A percentile compares a stretch with the other conserved stretches of the same genome.
Evolutionary conservation across 2,797 vertebrate species (phyloP).

Genomic region (Jordanella pulchra): DNA sequence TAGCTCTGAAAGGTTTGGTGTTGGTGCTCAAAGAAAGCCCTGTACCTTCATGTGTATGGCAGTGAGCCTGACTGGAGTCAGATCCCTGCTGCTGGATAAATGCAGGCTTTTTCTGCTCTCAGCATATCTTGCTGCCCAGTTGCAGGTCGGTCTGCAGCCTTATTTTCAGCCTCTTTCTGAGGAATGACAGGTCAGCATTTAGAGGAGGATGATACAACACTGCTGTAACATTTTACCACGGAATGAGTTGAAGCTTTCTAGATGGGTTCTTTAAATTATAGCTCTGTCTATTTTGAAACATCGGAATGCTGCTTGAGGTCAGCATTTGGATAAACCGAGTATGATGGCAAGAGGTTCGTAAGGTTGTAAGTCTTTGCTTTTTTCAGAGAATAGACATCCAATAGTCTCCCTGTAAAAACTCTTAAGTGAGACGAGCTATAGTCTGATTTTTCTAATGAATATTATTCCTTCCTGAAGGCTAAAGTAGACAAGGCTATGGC

Average conservation of each 20-base stretch:
- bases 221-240: conserved; percentile 39
- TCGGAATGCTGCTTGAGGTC: conserved; percentile 66
- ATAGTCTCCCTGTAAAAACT: not conserved
- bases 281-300: conserved; percentile 72
- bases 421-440: not conserved
- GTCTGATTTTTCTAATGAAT: not conserved
- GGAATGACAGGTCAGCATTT: conserved; percentile 54
- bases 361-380: conserved; percentile 6
- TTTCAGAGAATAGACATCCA: not conserved
- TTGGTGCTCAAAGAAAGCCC: conserved; percentile 76
- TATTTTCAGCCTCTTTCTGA: conserved; percentile 24
- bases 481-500: conserved; percentile 16
- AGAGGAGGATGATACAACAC: conserved; percentile 48
- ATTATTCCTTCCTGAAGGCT: conserved; percentile 3
- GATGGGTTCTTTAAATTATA: conserved; percentile 65
- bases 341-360: conserved; percentile 17
- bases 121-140: conserved; percentile 53
- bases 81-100: conserved; percentile 56
- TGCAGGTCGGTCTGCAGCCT: conserved; percentile 45
- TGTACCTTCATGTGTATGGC: conserved; percentile 74
- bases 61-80: conserved; percentile 49
- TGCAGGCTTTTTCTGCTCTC: conserved; percentile 49
- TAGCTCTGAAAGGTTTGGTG: conserved; percentile 73
- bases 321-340: conserved; percentile 41
- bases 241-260: conserved; percentile 43